Base-by-base conservation (phyloP, 2,113 vertebrate genomes). In the Vulpes ferrilata region DNA sequence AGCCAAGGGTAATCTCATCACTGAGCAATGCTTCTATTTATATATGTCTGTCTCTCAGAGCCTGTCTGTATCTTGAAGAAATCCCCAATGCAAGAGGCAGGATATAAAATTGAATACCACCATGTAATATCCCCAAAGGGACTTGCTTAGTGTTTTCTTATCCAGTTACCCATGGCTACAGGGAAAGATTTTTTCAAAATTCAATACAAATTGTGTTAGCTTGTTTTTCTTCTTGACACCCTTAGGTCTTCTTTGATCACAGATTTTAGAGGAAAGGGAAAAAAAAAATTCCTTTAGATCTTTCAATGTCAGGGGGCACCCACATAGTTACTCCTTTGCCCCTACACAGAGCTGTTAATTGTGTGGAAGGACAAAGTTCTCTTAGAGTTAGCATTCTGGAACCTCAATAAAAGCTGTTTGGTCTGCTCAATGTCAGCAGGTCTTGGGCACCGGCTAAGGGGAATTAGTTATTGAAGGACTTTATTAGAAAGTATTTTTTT, bases 121-220 rank as follows among this genome's bases (percentile, higher is more conserved):
- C 97, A 20, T 91, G 87, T 97, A 98, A 97, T 97, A 97, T 95
- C 80, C 97, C 93, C 95, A 81, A 62, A 93, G 97, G 97, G 87
- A 95, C 91, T 96, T 97, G 92, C 87, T 97, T 96, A 95, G 83
- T 95, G 86, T 97, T 97, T 90, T 78, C 89, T 98, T 93, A 95
- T 88, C 79, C 78, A 53, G 81, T 81, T 97, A 87, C 71, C 73
- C 93, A 87, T 93, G 96, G 86, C 71, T 95, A 97, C 92, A 92
- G 93, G 88, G 97, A 96, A 98, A 96, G 23, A 87, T 94, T 69
- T 92, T 78, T 78, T 38, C 15, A 53, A 17, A 80, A 92, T 60
- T 93, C 95, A 97, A 94, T 98, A 98, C 96, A 97, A 97, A 98
- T 98, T 97, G 81, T 97, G 94, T 98, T 97, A 93, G 88, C 84